These are phyloP conservation scores for Anadara kagoshimensis DNA, from an alignment of 1,140 invertebrate genomes.

Conservation along the genomic window DNA sequence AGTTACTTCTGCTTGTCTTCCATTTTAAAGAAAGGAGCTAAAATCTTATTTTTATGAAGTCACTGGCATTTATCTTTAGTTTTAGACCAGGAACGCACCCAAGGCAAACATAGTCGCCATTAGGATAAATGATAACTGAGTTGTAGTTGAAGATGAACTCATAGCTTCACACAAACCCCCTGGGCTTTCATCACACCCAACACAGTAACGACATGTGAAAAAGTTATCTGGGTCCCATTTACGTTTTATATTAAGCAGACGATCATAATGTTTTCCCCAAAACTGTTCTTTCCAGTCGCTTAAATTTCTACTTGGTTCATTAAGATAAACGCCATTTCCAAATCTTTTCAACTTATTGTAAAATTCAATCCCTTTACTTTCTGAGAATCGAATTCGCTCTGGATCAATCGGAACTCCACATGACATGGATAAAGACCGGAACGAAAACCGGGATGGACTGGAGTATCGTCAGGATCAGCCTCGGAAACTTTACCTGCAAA, in stretches of 20 bases:
- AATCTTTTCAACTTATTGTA: conserved; percentile 24
- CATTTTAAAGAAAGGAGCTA: too few relatives aligned
- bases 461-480: conserved; percentile 7
- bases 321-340: conserved; percentile 46
- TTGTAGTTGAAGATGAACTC: too few relatives aligned
- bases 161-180: too few relatives aligned
- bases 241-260: conserved; percentile 38
- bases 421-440: conserved; percentile 10
- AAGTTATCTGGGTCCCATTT: conserved; percentile 42
- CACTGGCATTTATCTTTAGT: too few relatives aligned
- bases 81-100: too few relatives aligned
- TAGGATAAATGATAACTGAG: too few relatives aligned
- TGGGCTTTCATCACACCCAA: too few relatives aligned
- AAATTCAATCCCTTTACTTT: conserved; percentile 18
- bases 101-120: too few relatives aligned
- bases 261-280: conserved; percentile 46
- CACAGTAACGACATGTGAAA: conserved; percentile 42
- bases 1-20: too few relatives aligned
- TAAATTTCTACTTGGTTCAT: conserved; percentile 34
- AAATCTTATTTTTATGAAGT: too few relatives aligned
- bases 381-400: too few relatives aligned
- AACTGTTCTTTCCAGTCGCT: conserved; percentile 41
- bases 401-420: too few relatives aligned
- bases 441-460: conserved; percentile 27
- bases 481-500: conserved; percentile 18